Percentiles rank a stretch among this genome's conserved stretches.
These are phyloP conservation scores for Carcharodon carcharias DNA, from an alignment of 2,797 vertebrate genomes.

Conservation along the genomic window DNA sequence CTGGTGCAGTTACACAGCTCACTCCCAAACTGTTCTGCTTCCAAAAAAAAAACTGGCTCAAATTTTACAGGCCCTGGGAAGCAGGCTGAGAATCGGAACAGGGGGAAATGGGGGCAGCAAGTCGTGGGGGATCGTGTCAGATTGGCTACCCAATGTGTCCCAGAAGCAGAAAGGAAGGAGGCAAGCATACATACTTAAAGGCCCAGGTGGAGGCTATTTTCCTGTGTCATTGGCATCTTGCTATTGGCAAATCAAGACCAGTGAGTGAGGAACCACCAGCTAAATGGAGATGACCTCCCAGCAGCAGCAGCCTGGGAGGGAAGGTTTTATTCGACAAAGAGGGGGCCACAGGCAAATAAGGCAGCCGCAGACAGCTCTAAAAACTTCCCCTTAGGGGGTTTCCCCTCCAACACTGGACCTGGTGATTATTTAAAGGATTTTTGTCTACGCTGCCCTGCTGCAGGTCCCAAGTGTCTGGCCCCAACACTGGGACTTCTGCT, in stretches of 20 bases:
- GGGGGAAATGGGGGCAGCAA: no score
- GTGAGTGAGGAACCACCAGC: no score
- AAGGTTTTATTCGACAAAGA: background rate
- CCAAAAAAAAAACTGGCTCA: background rate
- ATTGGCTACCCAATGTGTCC: no score
- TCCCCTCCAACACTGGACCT: background rate
- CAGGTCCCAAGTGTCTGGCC: background rate
- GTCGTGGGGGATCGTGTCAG: no score
- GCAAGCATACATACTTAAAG: background rate
- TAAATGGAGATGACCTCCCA: background rate
- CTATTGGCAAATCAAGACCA: no score
- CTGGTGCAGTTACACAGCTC: background rate
- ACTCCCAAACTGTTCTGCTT: background rate
- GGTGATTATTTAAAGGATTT: background rate
- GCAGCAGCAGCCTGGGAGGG: background rate
- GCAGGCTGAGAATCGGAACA: no score
- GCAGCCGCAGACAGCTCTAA: background rate
- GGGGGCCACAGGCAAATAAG: background rate
- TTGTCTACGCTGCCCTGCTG: no score
- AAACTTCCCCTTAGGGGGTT: background rate
- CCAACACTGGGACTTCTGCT: no score
- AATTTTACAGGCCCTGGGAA: no score
- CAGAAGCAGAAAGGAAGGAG: no score
- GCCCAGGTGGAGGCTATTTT: background rate
- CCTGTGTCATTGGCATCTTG: background rate